Evolutionary conservation across 1,140 invertebrate species (phyloP).

Genomic region (Conus betulinus): DNA sequence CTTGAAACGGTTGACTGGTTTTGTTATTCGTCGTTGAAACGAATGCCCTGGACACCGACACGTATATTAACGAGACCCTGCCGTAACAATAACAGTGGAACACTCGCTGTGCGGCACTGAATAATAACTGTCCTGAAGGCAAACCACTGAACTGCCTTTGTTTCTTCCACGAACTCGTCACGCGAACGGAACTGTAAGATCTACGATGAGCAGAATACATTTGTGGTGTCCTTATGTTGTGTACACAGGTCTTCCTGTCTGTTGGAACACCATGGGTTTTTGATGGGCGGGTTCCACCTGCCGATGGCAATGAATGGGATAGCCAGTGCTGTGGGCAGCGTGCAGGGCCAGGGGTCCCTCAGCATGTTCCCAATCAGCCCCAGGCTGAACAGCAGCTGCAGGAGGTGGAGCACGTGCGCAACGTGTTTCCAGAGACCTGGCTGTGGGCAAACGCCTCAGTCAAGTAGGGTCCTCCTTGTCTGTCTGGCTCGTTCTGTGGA

Average conservation of each 20-base stretch:
- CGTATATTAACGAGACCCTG: too few species aligned
- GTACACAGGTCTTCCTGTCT: neutral
- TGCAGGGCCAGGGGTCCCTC: neutral
- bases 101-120: too few species aligned
- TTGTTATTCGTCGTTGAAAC: too few species aligned
- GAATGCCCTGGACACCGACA: too few species aligned
- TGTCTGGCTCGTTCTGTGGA: too few species aligned
- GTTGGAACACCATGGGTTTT: neutral
- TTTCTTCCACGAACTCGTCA: too few species aligned
- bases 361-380: neutral
- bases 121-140: too few species aligned
- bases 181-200: too few species aligned
- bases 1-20: too few species aligned
- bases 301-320: neutral
- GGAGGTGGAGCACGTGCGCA: conserved; percentile 70
- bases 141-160: too few species aligned
- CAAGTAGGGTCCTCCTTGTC: conserved; percentile 71
- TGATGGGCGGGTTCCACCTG: neutral
- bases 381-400: conserved; percentile 13
- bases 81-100: too few species aligned
- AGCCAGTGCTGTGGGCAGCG: neutral
- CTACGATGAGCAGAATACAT: too few species aligned
- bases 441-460: conserved; percentile 68
- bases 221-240: neutral
- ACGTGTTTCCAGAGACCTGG: conserved; percentile 77